Conservation (phyloP, 2,888 invertebrate genomes). For the Oligia strigilis region DNA sequence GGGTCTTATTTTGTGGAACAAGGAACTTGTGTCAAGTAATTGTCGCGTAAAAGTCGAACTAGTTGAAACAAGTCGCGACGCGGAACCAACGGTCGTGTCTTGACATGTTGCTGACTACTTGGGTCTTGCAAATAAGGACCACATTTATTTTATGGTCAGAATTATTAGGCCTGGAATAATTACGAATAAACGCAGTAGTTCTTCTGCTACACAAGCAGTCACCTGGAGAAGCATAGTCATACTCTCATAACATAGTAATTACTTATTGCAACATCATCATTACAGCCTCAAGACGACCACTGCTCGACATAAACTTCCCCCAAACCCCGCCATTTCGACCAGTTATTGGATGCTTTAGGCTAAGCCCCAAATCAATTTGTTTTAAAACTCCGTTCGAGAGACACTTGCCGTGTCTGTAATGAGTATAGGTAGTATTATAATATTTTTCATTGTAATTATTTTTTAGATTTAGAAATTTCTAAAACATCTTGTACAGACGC, state of each 20-base stretch:
- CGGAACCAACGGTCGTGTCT: slow-evolving; percentile 9
- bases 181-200: neutral
- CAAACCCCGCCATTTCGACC: too few relatives aligned
- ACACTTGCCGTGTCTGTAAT: neutral
- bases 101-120: slow-evolving; percentile 42
- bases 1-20: slow-evolving; percentile 30
- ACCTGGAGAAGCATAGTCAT: neutral
- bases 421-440: neutral
- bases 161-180: neutral
- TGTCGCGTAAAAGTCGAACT: slow-evolving; percentile 52
- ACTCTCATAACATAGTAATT: neutral
- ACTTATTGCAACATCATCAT: neutral
- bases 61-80: slow-evolving; percentile 38
- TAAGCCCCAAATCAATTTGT: neutral
- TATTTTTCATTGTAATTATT: neutral
- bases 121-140: slow-evolving; percentile 6
- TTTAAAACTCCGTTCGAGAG: neutral
- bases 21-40: slow-evolving; percentile 45
- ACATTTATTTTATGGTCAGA: neutral
- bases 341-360: too few relatives aligned
- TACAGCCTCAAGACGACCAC: too few relatives aligned
- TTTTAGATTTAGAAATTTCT: neutral
- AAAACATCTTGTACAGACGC: neutral
- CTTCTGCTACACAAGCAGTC: neutral
- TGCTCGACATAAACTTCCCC: too few relatives aligned